Evolutionary conservation across 1,140 invertebrate genomes (phyloP), one percentile per base, ranked within the genome.

Genomic region (Trichonephila inaurata): DNA sequence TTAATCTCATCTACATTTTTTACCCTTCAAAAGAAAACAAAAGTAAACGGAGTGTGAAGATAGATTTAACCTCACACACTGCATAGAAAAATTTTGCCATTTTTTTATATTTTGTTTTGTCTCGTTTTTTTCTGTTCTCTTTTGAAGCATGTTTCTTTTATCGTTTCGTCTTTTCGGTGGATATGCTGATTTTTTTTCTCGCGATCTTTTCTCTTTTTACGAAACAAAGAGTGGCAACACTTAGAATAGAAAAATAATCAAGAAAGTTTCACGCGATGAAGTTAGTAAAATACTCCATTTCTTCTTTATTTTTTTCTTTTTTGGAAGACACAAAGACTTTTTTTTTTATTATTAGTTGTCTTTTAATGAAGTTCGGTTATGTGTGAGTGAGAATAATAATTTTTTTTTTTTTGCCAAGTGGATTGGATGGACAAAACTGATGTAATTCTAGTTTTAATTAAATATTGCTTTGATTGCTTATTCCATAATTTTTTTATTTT

Each of bases 1-100:
- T 89, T 89, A 89, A 89, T 89, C 87, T 89, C 87, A 89, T 89
- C 87, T 89, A 89, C 87, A 89, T 89, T 89, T 89, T 89, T 89
- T 89, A 89, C 33, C 64, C 87, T 40, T 44, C 21, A 28, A 77
- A 89, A 89, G 87, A 89, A 89, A 89, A 89, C 58, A 61, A 89
- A 89, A 89, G 87, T 51, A 89, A 89, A 72, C 87, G 62, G 40
- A 69, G 87, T 89, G 87, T 89, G 87, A 89, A 89, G 66, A 89
- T 69, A 89, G 87, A 58, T 89, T 89, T 89, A 89, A 69, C 87
- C 87, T 58, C 40, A 69, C 87, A 89, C 87, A 69, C 33, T 21
- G 87, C 21, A 33, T 58, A 89, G 66, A 69, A 44, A 28, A 40
- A 64, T 72, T 62, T 33, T 6, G 16, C 28, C n/a, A 64, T 62